Percentiles rank a stretch among this genome's conserved stretches.
phyloP scores from a whole-genome alignment of 2,888 invertebrate species.

The Trachelus stipa region DNA sequence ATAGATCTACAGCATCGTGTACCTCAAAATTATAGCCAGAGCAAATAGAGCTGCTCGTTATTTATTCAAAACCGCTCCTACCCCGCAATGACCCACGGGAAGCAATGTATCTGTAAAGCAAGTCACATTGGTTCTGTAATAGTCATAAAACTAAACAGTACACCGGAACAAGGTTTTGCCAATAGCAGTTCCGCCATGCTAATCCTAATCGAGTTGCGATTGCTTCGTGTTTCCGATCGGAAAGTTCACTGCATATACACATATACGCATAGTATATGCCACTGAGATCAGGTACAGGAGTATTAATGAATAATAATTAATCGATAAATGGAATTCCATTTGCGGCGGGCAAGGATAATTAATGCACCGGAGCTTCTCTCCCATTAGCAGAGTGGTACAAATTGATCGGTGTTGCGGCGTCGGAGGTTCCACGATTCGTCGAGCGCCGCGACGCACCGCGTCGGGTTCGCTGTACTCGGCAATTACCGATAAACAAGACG shows the following conservation, averaged over 20 bases:
- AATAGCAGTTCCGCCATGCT: background rate
- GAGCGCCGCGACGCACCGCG: background rate
- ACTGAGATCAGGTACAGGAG: background rate
- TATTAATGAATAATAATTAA: background rate
- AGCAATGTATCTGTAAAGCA: background rate
- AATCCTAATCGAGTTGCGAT: background rate
- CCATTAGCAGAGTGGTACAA: background rate
- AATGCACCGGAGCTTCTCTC: background rate
- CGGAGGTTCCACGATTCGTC: background rate
- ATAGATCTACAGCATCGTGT: background rate
- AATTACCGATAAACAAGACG: background rate
- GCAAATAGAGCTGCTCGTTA: background rate
- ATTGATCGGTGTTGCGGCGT: background rate
- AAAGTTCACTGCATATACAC: background rate
- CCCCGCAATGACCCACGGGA: background rate
- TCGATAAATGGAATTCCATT: background rate
- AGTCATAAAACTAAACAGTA: background rate
- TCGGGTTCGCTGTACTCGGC: background rate
- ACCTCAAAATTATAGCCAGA: background rate
- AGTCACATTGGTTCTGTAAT: background rate
- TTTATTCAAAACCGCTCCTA: background rate
- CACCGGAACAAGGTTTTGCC: background rate
- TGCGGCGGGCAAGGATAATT: background rate
- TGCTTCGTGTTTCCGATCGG: background rate
- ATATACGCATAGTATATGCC: background rate